Evolutionary conservation across 2,797 vertebrate genomes (phyloP), one percentile per base, ranked within the genome.

Genomic region (Chelmon rostratus): DNA sequence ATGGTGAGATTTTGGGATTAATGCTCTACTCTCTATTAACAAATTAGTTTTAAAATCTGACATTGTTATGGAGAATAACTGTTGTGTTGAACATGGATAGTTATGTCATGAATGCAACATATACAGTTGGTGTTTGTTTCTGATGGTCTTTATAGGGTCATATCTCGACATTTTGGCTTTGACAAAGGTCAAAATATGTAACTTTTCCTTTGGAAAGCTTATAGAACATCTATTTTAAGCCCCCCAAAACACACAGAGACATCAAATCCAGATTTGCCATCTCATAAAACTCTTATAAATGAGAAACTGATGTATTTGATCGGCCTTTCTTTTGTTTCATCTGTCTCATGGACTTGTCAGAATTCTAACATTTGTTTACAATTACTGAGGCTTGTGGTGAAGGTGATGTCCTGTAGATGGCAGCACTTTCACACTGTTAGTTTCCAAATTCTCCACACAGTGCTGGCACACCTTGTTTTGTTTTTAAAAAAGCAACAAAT

Each of bases 391-490:
- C 23, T n/a, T 79, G 85, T 44, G 81, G 54, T 78, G 42, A 33
- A 8, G 11, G 38, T n/a, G 2, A 12, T 50, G 33, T 63, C 90
- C 93, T 90, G 86, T 84, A 89, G 94, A 76, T 93, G 95, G 94
- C 92, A 93, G 90, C 83, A 91, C 40, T 47, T 58, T 63, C 78
- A 46, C 38, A 74, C 15, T 5, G 19, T 21, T 85, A 0, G 33
- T 73, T 67, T 42, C 28, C 49, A 58, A 53, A 76, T 9, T 23
- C 62, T 61, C n/a, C 18, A 47, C 56, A 65, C 8, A 56, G 9
- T 25, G 21, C 61, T 65, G 56, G 66, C 74, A 56, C 44, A 23
- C 58, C 28, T 88, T 69, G 33, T 85, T 80, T 83, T 78, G 73
- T 49, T 83, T 53, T 47, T 73, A 70, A 42, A 66, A 83, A 65